Percentiles rank a stretch among this genome's conserved stretches.
These are phyloP conservation scores for Philereme transversata DNA, from an alignment of 2,888 invertebrate species.

Conservation along the genomic window DNA sequence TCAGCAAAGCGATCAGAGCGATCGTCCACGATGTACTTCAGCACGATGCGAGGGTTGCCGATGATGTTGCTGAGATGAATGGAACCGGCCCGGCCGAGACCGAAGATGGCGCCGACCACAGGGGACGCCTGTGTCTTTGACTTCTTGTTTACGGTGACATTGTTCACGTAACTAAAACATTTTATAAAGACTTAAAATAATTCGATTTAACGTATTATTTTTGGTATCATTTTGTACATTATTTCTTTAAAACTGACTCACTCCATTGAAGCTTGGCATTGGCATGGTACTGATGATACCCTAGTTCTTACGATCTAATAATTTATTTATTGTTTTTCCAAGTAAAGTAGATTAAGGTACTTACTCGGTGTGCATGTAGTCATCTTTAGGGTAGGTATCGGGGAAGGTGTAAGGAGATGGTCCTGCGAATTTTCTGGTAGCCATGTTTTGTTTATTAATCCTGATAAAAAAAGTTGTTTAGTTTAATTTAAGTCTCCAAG, in stretches of 20 bases:
- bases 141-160: slow-evolving; percentile 56
- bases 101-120: slow-evolving; percentile 81
- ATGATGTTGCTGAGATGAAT: slow-evolving; percentile 82
- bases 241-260: too few relatives aligned
- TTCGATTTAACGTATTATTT: too few relatives aligned
- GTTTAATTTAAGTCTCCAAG: too few relatives aligned
- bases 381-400: slow-evolving; percentile 64
- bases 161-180: slow-evolving; percentile 64
- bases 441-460: slow-evolving; percentile 58
- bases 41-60: slow-evolving; percentile 70
- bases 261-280: too few relatives aligned
- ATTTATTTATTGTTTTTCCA: too few relatives aligned
- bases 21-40: slow-evolving; percentile 85
- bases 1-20: slow-evolving; percentile 66
- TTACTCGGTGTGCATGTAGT: slow-evolving; percentile 78
- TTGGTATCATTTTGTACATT: too few relatives aligned
- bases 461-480: slow-evolving; percentile 7
- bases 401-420: slow-evolving; percentile 74
- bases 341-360: slow-evolving; percentile 30
- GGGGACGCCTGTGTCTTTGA: slow-evolving; percentile 46
- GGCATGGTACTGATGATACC: too few relatives aligned
- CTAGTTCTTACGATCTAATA: too few relatives aligned
- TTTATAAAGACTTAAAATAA: too few relatives aligned
- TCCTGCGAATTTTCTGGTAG: slow-evolving; percentile 77
- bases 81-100: slow-evolving; percentile 85